phyloP scores from a whole-genome alignment of 2,888 invertebrate species.

The Drosophila engyochracea region DNA sequence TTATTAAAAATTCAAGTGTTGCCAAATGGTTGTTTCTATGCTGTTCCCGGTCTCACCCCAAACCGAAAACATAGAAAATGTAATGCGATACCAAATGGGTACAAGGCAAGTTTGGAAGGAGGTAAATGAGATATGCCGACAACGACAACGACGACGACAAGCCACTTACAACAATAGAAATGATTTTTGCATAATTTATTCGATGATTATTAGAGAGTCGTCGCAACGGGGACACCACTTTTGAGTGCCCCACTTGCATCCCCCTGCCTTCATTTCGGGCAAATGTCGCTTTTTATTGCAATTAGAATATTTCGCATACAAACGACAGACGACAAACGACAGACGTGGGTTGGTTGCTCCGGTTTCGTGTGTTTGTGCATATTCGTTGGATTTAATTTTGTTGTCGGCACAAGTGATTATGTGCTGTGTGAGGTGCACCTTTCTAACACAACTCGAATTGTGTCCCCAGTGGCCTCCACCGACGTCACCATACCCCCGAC shows the following conservation, averaged over 20 bases:
- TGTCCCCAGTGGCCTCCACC: conserved; percentile 50
- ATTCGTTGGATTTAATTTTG: conserved; percentile 78
- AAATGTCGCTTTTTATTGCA: conserved; percentile 78
- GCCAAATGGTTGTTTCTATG: conserved; percentile 58
- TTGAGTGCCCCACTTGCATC: conserved; percentile 45
- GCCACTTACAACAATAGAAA: conserved; percentile 79
- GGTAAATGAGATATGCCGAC: conserved; percentile 38
- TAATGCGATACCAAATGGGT: conserved; percentile 70
- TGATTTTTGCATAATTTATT: conserved; percentile 85
- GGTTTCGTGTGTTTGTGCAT: conserved; percentile 73
- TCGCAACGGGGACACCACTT: conserved; percentile 43
- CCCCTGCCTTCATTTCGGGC: conserved; percentile 17
- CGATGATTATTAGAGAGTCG: conserved; percentile 84
- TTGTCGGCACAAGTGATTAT: conserved; percentile 75
- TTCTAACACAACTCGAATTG: conserved; percentile 38
- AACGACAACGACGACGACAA: conserved; percentile 47
- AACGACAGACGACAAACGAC: conserved; percentile 7
- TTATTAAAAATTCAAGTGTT: conserved; percentile 83
- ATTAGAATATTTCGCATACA: conserved; percentile 74
- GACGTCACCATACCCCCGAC: conserved; percentile 19
- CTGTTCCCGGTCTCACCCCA: not conserved
- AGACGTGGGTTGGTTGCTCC: conserved; percentile 41
- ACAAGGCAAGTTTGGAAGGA: conserved; percentile 18
- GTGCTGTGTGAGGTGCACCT: conserved; percentile 60
- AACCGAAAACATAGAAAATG: conserved; percentile 43